Evolutionary conservation across 2,888 invertebrate genomes (phyloP), one percentile per base, ranked within the genome.

Genomic region (Hypolimnas misippus): DNA sequence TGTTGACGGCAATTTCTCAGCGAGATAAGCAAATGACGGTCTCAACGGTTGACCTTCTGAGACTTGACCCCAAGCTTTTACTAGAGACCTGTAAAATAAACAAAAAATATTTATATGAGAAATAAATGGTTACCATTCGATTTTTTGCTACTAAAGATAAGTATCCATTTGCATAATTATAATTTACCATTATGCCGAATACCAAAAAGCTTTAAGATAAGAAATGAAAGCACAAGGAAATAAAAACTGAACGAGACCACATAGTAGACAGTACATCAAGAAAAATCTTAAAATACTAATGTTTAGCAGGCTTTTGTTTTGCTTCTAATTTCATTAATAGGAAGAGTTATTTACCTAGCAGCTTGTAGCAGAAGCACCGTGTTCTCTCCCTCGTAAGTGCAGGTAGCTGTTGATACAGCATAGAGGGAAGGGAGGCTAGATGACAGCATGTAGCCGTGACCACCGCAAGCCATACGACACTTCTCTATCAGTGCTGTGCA

Each of bases 371-470:
- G 90, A 77, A 99, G 92, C 1, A 99, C 98, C 0, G 98, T 98
- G 79, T 98, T 98, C 87, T 99, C 99, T 6, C 99, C 99, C 86
- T 99, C 99, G 73, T 98, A 99, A 0, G 98, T 99, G 77, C 96
- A 96, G 33, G 96, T 95, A 0, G 98, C 98, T 0, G 97, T 97
- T 12, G 95, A 94, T 66, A 96, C 87, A 2, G 96, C 96, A 74
- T 98, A 98, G 2, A 96, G 95, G 52, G 95, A 94, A 0, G 98
- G 98, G 53, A 99, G 92, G 81, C 96, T 97, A 33, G 98, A 96
- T 25, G 95, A 94, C 56, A 95, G 93, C 95, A 97, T 96, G 87
- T 96, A 99, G 3, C 99, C 99, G 79, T 99, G 98, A 0, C 99
- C 99, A 1, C 99, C 99, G 80, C 99, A 99, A 0, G 98, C 93